Evolutionary conservation across 2,113 vertebrate species (phyloP), one percentile per base, ranked within the genome.

Genomic region (Casuarius casuarius): DNA sequence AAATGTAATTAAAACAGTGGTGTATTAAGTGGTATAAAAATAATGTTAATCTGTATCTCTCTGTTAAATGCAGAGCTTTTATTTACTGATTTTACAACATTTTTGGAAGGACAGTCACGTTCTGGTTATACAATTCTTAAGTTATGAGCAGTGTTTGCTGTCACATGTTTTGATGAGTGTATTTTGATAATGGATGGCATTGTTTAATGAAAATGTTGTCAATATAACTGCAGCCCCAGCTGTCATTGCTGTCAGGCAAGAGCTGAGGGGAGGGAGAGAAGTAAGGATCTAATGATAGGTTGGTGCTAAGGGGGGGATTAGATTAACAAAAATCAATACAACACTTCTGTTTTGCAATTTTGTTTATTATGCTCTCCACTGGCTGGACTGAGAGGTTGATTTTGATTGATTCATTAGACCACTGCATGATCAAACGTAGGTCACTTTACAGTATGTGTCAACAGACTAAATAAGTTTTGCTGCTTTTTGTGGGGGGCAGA

Each of bases 281-380:
- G 52, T 91, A 77, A 95, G 89, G 94, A 91, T n/a, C n/a, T 90
- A 94, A 92, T 75, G 85, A 88, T 87, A 80, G 28, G 66, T 59
- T 91, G 89, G 28, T 94, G 94, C 71, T 91, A 49, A 87, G 79
- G 84, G 90, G 42, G 44, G 94, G 87, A 97, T 95, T 94, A 94
- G 87, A 97, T 97, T 97, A 97, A 94, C 71, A 54, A 82, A 90
- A 96, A 97, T 97, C 97, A 94, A 97, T 96, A 72, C 42, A 89
- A 84, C 38, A 77, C 56, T 92, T 95, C 93, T 88, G 26, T 49
- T 83, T 61, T 22, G 19, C 75, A 78, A 12, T 85, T 97, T 90
- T 87, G 85, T 87, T 96, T 95, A 78, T 94, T 95, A 89, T 72
- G 46, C 58, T 95, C 72, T 96, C 40, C 2, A 3, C 38, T 61